Evolutionary conservation across 2,113 vertebrate species (phyloP), one percentile per base, ranked within the genome.

Genomic region (Sisor rabdophorus): DNA sequence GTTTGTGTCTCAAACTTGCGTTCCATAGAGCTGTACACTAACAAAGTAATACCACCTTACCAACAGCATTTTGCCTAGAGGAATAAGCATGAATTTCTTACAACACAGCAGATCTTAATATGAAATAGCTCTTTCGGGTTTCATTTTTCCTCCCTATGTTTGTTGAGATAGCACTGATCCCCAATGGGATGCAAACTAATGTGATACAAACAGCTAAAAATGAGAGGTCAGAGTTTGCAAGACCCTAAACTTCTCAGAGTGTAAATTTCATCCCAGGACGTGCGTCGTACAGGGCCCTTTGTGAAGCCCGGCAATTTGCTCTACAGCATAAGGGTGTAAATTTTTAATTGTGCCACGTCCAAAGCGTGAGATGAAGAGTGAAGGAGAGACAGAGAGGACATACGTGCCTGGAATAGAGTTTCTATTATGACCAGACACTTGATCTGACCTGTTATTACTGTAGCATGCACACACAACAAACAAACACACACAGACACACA

Each of bases 291-390:
- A 88, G 72, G 82, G 81, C 83, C 52, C 84, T 83, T 76, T 75
- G 84, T 78, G 85, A 88, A 87, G 88, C 81, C 75, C 72, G 68
- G 79, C 87, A 89, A 90, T 89, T 90, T 89, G 88, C 87, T 88
- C 82, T 86, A 87, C 87, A 88, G 82, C 86, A 76, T 75, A 73
- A 44, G 77, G 75, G 80, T 87, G 89, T 91, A 89, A 87, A 91
- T 89, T 82, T 91, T 90, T 91, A 89, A 90, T 91, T 90, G 88
- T 85, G 84, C 80, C 82, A 80, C 79, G 81, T 81, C 79, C 69
- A 63, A 79, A 82, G 85, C 76, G 71, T 54, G 56, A 67, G 68
- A 44, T 61, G 76, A 75, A 59, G 58, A 32, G 47, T 22, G 73
- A 19, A 17, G 59, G 15, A 72, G 71, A 77, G 76, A 56, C 12